Evolutionary conservation across 1,140 invertebrate species (phyloP), one percentile per base, ranked within the genome.

Genomic region (Drosophila pachea): DNA sequence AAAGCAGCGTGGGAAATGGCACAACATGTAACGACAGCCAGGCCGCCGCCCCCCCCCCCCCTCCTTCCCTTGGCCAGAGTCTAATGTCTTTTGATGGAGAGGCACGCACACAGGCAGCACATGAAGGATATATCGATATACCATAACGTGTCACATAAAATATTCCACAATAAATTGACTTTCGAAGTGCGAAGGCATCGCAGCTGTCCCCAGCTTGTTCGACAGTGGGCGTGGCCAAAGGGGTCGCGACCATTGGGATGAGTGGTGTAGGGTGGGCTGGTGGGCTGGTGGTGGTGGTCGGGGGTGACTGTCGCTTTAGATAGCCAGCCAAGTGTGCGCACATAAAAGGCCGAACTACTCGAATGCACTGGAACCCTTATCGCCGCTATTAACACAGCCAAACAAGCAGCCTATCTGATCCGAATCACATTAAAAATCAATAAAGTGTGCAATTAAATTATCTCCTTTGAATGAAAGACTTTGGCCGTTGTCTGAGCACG

Each of bases 91-190:
- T 45, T 53, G 11, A 31, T 36, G 49, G 4, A 43, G 32, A 11
- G 48, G 38, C 54, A 52, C 54, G 35, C 22, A 69, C 31, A 56
- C 35, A 58, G 6, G 16, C 35, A 58, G 45, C 67, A 77, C 63
- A 75, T 76, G 68, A 73, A 56, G 78, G 75, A 83, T 84, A 73
- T 78, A 83, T 83, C 79, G 79, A 79, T 81, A 22, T 84, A 86
- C 76, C 81, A 84, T 86, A 84, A 84, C 76, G 79, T 84, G 79
- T 84, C 79, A 86, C 81, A 84, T 84, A 84, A 84, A 84, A 84
- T 84, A 84, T 84, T 79, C 73, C 73, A 84, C 79, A 86, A 84
- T 84, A 84, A 84, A 84, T 84, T 84, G 81, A 86, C 79, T 84
- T 79, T 86, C 66, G 68, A 68, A 81, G 66, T 76, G 73, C 59